Base-by-base conservation (phyloP, 2,888 invertebrate genomes). In the Eupithecia vulgata region DNA sequence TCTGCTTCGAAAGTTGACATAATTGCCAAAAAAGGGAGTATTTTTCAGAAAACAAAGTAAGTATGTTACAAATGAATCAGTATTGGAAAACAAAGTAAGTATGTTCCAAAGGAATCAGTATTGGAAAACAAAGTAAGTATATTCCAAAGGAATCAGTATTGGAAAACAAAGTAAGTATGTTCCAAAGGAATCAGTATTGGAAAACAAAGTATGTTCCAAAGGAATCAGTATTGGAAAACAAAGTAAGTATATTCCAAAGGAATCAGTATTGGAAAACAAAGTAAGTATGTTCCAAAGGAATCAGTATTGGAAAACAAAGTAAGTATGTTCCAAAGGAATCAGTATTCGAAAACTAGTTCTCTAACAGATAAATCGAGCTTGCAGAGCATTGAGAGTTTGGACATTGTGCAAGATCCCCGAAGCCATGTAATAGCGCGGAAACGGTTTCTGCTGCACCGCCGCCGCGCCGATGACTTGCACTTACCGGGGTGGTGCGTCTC, bases 401-500 rank as follows among this genome's bases (percentile, higher is more conserved):
- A 45, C n/a, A 45, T 17, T 42, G n/a, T 5, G 21, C n/a, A 62
- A 72, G 72, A 62, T 12, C 72, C 15, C 75, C 61, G 71, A 71
- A 70, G 57, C 21, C 65, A 59, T 57, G 61, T 66, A 25, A 78
- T 78, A 86, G 87, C 86, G 88, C 88, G 90, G 86, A 88, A 89
- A 85, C 79, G 81, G 82, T 86, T 86, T 85, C 87, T 76, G 83
- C 83, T 74, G 73, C 73, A 87, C 89, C 91, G 90, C 84, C 90
- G 73, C 73, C 87, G 89, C 91, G 90, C 84, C 89, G 78, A 74
- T 92, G 92, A 92, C 91, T 91, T 84, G 86, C 83, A 75, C 61
- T 17, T 48, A 21, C n/a, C 48, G 21, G 73, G 79, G 78, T 78
- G 72, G 78, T 82, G 84, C 87, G 88, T 87, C 83, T 1, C 35